Evolutionary conservation across 2,888 invertebrate species (phyloP).

Genomic region (Leptodirus hochenwartii): DNA sequence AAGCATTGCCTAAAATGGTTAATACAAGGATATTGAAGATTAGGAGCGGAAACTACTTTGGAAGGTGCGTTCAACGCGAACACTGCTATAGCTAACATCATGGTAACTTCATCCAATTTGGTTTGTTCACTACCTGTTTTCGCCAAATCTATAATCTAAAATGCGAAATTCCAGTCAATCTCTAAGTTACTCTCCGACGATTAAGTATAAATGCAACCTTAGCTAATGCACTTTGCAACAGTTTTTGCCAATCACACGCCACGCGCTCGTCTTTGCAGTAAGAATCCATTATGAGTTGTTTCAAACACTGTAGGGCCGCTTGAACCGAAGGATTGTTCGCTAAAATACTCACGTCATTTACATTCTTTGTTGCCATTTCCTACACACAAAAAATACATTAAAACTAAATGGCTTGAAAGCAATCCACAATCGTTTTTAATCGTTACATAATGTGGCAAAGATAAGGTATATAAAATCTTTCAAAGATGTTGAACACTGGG

Average conservation of each 20-base stretch:
- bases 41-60: constrained; percentile 56
- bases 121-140: constrained; percentile 62
- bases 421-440: too few species aligned
- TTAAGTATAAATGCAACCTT: too few species aligned
- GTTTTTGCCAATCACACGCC: constrained; percentile 52
- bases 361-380: constrained; percentile 55
- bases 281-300: constrained; percentile 42
- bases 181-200: too few species aligned
- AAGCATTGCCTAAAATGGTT: constrained; percentile 80
- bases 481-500: too few species aligned
- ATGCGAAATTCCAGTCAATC: too few species aligned
- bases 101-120: constrained; percentile 67
- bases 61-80: constrained; percentile 71
- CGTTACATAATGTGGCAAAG: too few species aligned
- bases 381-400: too few species aligned
- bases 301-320: constrained; percentile 61
- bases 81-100: constrained; percentile 76
- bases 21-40: constrained; percentile 78
- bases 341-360: constrained; percentile 34
- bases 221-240: constrained; percentile 76
- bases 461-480: too few species aligned
- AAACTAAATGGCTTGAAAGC: too few species aligned
- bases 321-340: constrained; percentile 56
- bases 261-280: constrained; percentile 44
- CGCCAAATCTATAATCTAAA: constrained; percentile 77